Percentiles rank a stretch among this genome's conserved stretches.
These are phyloP conservation scores for Isurus oxyrinchus DNA, from an alignment of 2,113 vertebrate species.

Conservation along the genomic window DNA sequence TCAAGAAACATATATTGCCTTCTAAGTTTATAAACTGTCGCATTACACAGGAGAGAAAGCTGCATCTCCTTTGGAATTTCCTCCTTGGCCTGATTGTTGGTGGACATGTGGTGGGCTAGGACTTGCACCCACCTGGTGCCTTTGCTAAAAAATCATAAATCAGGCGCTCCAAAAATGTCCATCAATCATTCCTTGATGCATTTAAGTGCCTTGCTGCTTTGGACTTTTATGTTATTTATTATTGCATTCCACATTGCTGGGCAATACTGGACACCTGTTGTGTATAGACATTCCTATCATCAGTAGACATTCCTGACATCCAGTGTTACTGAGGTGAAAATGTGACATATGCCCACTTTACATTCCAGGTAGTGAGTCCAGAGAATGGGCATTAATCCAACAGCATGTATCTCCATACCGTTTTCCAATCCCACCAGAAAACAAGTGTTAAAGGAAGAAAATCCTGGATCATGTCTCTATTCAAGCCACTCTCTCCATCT, in stretches of 20 bases:
- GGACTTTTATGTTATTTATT: not conserved
- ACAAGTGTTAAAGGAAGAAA: not conserved
- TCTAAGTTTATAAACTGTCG: not conserved
- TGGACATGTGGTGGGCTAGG: not conserved
- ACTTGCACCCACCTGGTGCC: not conserved
- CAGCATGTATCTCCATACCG: not conserved
- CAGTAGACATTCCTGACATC: not conserved
- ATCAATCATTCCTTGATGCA: not conserved
- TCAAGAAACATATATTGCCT: not conserved
- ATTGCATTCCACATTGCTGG: not conserved
- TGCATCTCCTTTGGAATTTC: not conserved
- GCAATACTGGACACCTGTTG: not conserved
- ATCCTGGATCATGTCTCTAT: not conserved
- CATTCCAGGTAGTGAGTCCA: not conserved
- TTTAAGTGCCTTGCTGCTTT: not conserved
- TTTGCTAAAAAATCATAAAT: not conserved
- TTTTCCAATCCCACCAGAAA: not conserved
- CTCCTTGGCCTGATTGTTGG: not conserved
- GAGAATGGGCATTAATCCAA: not conserved
- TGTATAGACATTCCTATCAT: not conserved
- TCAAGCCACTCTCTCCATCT: not conserved
- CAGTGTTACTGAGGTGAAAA: not conserved
- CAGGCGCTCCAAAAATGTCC: not conserved
- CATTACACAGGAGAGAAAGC: not conserved
- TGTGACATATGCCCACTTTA: not conserved